Conservation (phyloP, 2,888 invertebrate genomes). For the Melanargia galathea region DNA sequence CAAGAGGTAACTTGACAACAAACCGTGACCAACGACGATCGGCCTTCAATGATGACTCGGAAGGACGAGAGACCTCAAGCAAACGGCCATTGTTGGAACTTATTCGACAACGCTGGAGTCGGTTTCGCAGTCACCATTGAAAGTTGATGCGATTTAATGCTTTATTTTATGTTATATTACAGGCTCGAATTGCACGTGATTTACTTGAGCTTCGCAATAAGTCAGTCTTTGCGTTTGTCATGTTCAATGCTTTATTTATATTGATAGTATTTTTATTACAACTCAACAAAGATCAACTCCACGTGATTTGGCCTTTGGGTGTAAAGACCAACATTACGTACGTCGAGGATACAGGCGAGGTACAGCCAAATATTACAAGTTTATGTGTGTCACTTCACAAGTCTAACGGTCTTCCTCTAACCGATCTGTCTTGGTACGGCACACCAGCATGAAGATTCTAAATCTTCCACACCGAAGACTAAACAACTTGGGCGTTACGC, state of each 20-base stretch:
- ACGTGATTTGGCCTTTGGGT: conserved; percentile 98
- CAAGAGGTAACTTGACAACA: conserved; percentile 92
- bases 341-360: conserved; percentile 96
- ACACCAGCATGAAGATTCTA: conserved; percentile 77
- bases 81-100: background rate
- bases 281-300: conserved; percentile 98
- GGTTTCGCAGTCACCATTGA: conserved; percentile 81
- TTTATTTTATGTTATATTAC: conserved; percentile 81
- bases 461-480: conserved; percentile 63
- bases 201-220: conserved; percentile 98
- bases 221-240: conserved; percentile 98
- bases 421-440: conserved; percentile 76
- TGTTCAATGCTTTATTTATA: conserved; percentile 99
- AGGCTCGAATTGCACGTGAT: conserved; percentile 94
- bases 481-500: conserved; percentile 63
- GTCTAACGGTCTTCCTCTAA: conserved; percentile 81
- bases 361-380: conserved; percentile 80
- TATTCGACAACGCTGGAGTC: conserved; percentile 25
- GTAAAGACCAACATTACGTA: conserved; percentile 97
- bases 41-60: conserved; percentile 79
- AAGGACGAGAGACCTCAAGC: conserved; percentile 41
- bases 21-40: conserved; percentile 63
- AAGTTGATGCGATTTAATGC: conserved; percentile 72
- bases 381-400: conserved; percentile 75
- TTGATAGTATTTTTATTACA: conserved; percentile 99